Evolutionary conservation across 2,888 invertebrate species (phyloP).

Genomic region (Macrophya annulata): DNA sequence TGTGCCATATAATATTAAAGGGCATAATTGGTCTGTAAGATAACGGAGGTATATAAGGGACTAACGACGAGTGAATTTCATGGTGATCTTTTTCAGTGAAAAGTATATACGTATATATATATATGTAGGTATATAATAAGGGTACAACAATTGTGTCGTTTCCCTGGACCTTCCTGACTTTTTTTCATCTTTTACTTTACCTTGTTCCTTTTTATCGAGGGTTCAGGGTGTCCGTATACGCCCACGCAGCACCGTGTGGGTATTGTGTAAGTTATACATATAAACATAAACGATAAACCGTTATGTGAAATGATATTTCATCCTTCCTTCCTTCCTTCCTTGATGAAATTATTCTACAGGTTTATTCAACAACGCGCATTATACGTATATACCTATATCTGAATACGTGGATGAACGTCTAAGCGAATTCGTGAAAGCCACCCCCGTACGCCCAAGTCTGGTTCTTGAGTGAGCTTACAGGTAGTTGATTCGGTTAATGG

Average conservation of each 20-base stretch:
- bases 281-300: not conserved
- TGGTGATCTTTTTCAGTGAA: not conserved
- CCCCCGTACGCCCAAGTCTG: not conserved
- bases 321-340: not conserved
- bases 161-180: slow-evolving; percentile 14
- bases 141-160: slow-evolving; percentile 4
- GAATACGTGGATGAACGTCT: not conserved
- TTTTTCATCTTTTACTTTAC: not conserved
- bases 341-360: not conserved
- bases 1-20: not conserved
- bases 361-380: not conserved
- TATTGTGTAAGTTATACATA: not conserved
- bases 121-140: not conserved
- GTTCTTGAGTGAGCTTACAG: slow-evolving; percentile 23
- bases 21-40: slow-evolving; percentile 7
- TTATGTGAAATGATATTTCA: not conserved
- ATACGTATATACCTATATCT: too few species aligned
- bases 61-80: slow-evolving; percentile 23
- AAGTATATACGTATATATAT: too few species aligned
- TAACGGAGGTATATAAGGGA: slow-evolving; percentile 18
- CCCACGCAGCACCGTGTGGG: not conserved
- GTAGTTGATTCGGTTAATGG: slow-evolving; percentile 43
- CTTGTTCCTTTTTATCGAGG: slow-evolving; percentile 12
- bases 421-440: not conserved
- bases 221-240: not conserved